Conservation (phyloP, 2,113 vertebrate genomes). For the Eleginops maclovinus region DNA sequence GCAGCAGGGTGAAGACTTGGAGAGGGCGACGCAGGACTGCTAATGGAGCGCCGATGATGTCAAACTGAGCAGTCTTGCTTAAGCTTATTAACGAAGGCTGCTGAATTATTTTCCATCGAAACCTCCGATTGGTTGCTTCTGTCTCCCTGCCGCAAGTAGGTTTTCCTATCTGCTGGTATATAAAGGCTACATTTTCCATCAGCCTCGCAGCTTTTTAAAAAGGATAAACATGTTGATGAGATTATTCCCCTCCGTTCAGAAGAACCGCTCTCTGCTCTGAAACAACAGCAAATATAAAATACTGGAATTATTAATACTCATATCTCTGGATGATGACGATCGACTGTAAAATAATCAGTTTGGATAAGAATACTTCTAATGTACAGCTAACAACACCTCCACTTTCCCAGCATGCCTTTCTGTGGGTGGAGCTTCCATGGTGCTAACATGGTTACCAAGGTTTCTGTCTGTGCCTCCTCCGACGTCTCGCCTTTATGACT, state of each 20-base stretch:
- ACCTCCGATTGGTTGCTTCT: slow-evolving; percentile 8
- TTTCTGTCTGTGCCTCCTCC: slow-evolving; percentile 32
- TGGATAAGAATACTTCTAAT: slow-evolving; percentile 33
- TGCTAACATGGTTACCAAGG: slow-evolving; percentile 26
- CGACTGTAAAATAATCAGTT: slow-evolving; percentile 32
- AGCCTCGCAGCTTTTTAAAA: slow-evolving; percentile 32
- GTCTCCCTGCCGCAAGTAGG: slow-evolving; percentile 8
- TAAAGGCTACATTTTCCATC: slow-evolving; percentile 44
- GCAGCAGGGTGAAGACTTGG: slow-evolving; percentile 50
- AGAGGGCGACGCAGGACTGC: slow-evolving; percentile 74
- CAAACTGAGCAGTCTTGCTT: slow-evolving; percentile 45
- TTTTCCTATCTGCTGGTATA: neutral
- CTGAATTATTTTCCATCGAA: slow-evolving; percentile 3
- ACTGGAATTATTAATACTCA: slow-evolving; percentile 30
- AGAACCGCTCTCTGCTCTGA: neutral
- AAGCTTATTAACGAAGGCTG: slow-evolving; percentile 51
- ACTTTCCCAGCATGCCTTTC: slow-evolving; percentile 59
- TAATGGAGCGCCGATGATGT: slow-evolving; percentile 35
- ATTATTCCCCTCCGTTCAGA: neutral
- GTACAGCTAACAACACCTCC: slow-evolving; percentile 15
- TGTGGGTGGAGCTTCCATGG: slow-evolving; percentile 35
- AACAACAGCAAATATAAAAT: slow-evolving; percentile 46
- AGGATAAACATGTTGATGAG: slow-evolving; percentile 13
- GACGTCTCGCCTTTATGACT: neutral
- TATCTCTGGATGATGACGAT: slow-evolving; percentile 28